Conservation (phyloP, 1,140 invertebrate genomes). For the Oreohelix idahoensis region DNA sequence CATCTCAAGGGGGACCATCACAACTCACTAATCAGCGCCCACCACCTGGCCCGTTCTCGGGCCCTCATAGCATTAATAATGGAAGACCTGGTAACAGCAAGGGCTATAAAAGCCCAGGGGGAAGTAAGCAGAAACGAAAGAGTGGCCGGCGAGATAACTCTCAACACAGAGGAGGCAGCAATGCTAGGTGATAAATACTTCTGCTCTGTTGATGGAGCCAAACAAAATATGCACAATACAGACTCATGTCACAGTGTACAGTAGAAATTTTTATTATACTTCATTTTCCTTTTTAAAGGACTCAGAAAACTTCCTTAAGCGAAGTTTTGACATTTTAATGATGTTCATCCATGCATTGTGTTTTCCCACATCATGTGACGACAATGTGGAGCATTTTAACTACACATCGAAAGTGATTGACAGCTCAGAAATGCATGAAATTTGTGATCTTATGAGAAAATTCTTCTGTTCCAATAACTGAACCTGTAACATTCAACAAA, state of each 20-base stretch:
- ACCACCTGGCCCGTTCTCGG: background rate
- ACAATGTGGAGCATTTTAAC: no score
- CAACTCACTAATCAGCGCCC: conserved; percentile 9
- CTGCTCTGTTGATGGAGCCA: conserved; percentile 7
- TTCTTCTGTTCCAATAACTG: no score
- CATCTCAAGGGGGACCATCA: background rate
- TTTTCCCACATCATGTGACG: no score
- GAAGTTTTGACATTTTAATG: no score
- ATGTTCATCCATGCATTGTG: no score
- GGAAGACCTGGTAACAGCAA: conserved; percentile 1
- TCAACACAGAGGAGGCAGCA: conserved; percentile 31
- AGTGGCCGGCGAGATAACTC: conserved; percentile 23
- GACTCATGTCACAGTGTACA: background rate
- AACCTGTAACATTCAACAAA: no score
- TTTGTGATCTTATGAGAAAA: no score
- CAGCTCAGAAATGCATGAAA: no score
- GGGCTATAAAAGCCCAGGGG: background rate
- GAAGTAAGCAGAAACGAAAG: conserved; percentile 15
- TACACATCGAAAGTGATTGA: no score
- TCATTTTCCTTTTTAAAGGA: no score
- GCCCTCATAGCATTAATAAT: background rate
- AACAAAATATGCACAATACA: background rate
- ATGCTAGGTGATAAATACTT: conserved; percentile 8
- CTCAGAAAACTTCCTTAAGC: no score
- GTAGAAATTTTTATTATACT: no score